Conservation (phyloP, 2,113 vertebrate species). For the Semnopithecus entellus region DNA sequence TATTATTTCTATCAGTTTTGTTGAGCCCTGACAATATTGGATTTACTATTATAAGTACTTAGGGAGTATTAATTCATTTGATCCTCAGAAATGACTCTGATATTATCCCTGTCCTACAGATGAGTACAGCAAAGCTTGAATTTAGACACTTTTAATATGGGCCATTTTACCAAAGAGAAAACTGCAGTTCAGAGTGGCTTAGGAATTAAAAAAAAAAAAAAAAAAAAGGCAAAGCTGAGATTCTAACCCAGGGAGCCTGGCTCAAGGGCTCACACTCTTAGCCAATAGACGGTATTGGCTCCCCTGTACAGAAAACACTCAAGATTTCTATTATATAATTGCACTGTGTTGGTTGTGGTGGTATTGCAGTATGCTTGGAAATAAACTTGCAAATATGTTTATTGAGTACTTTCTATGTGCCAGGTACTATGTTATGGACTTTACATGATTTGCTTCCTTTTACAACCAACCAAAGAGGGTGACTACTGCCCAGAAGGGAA, state of each 20-base stretch:
- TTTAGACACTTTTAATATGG: neutral
- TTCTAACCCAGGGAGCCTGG: neutral
- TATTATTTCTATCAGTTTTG: neutral
- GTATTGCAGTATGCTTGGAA: accelerated
- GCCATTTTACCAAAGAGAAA: neutral
- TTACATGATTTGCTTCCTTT: neutral
- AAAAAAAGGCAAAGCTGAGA: neutral
- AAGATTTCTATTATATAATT: accelerated
- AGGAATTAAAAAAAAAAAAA: neutral
- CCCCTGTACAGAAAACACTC: accelerated
- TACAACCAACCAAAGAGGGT: accelerated
- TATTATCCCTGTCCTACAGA: too few relatives aligned
- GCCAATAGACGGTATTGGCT: accelerated
- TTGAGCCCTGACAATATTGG: neutral
- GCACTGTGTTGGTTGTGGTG: neutral
- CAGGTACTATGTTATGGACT: neutral
- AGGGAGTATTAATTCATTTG: neutral
- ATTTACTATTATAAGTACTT: neutral
- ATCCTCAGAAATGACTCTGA: neutral
- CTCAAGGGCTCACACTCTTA: accelerated
- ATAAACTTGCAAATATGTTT: neutral
- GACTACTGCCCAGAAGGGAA: neutral
- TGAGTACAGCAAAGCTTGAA: neutral
- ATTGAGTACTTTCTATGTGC: neutral
- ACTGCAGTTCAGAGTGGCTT: accelerated